Percentiles rank a stretch among this genome's conserved stretches.
phyloP scores from a whole-genome alignment of 2,888 invertebrate species.

The Psylliodes chrysocephalus region DNA sequence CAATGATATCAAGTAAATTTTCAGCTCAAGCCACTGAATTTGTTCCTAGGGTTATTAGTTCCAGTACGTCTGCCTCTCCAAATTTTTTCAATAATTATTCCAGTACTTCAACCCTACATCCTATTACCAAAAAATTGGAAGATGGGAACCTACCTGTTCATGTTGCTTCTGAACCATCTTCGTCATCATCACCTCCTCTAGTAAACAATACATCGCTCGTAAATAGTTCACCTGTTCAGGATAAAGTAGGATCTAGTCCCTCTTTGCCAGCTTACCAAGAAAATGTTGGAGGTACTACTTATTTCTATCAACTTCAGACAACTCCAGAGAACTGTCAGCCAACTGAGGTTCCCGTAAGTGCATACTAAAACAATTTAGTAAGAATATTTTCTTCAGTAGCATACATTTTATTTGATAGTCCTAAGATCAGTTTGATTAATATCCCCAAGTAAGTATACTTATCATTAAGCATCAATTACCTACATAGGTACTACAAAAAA shows the following conservation, averaged over 20 bases:
- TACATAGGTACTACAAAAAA: no score
- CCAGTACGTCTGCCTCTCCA: slow-evolving; percentile 56
- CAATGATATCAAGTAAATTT: slow-evolving; percentile 36
- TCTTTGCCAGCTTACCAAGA: slow-evolving; percentile 70
- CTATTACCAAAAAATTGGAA: slow-evolving; percentile 50
- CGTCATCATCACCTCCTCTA: slow-evolving; percentile 57
- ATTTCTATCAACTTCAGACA: slow-evolving; percentile 76
- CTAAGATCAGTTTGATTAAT: no score
- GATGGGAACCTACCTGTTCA: slow-evolving; percentile 45
- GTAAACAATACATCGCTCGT: slow-evolving; percentile 46
- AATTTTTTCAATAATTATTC: slow-evolving; percentile 56
- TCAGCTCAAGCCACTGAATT: slow-evolving; percentile 51
- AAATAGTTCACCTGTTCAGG: slow-evolving; percentile 60
- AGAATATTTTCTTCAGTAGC: no score
- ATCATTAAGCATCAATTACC: no score
- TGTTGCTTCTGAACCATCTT: slow-evolving; percentile 43
- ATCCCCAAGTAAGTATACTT: no score
- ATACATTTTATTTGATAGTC: no score
- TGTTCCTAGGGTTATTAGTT: slow-evolving; percentile 49
- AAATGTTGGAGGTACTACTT: slow-evolving; percentile 94
- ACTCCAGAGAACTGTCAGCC: slow-evolving; percentile 52
- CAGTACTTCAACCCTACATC: slow-evolving; percentile 49
- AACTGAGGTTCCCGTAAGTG: slow-evolving; percentile 40
- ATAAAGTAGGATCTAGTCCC: slow-evolving; percentile 51
- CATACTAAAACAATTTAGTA: no score